phyloP scores from a whole-genome alignment of 2,888 invertebrate genomes.

The Meganola albula region DNA sequence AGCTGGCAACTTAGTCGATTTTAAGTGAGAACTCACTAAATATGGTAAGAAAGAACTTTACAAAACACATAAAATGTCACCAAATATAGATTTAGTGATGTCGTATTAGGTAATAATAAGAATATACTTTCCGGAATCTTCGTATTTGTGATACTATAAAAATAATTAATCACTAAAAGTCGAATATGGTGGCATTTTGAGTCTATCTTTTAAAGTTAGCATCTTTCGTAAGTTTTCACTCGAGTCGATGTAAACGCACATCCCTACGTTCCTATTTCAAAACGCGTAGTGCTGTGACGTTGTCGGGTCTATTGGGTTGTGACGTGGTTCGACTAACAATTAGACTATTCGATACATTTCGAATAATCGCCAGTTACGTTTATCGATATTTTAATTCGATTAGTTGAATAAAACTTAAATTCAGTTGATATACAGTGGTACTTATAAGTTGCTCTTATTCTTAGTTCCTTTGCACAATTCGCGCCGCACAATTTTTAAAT shows the following conservation, averaged over 20 bases:
- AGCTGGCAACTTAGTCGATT: conserved; percentile 39
- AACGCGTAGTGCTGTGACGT: conserved; percentile 25
- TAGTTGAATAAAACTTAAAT: conserved; percentile 26
- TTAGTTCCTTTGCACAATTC: conserved; percentile 33
- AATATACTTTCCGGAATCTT: conserved; percentile 12
- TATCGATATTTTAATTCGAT: conserved; percentile 24
- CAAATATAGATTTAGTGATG: background rate
- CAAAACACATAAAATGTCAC: background rate
- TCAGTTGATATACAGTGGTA: conserved; percentile 30
- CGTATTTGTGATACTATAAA: conserved; percentile 16
- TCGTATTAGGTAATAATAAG: conserved; percentile 1
- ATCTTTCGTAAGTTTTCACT: conserved; percentile 27
- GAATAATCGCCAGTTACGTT: conserved; percentile 27
- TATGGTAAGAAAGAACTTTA: conserved; percentile 4
- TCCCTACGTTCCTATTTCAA: conserved; percentile 19
- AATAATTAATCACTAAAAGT: conserved; percentile 14
- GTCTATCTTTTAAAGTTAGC: conserved; percentile 6
- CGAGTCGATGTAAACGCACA: conserved; percentile 23
- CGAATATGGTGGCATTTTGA: conserved; percentile 10
- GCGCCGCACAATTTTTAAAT: no score
- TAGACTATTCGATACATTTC: conserved; percentile 22
- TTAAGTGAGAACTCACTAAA: conserved; percentile 25
- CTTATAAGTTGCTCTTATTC: conserved; percentile 36
- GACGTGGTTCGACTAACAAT: conserved; percentile 24
- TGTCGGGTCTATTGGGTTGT: conserved; percentile 30